Evolutionary conservation across 2,888 invertebrate genomes (phyloP), one percentile per base, ranked within the genome.

Genomic region (Pyralis farinalis): DNA sequence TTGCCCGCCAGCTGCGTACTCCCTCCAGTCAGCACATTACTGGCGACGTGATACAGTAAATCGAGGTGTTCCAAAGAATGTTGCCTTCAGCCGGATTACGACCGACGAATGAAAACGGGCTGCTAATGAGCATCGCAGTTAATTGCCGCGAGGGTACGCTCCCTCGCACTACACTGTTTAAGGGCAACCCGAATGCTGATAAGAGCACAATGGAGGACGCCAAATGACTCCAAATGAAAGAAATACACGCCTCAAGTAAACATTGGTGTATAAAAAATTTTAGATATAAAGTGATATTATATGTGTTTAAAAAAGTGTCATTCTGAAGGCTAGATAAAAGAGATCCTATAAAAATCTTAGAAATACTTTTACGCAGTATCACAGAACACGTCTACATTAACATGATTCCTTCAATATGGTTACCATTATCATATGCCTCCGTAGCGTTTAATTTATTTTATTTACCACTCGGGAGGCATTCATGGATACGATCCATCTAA

Each of bases 91-190:
- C 58, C 56, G 57, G 79, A 75, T 79, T 78, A 78, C 81, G 77
- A 63, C 55, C 62, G 46, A 63, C 67, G 83, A 79, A 84, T 82
- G 81, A 72, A 70, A 84, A 83, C 77, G 74, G 71, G 59, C 75
- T 77, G 78, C 72, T 84, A 84, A 84, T 84, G 84, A 85, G 80
- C 72, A 71, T 68, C 68, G 74, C 73, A 49, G 74, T 80, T 83
- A 82, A 84, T 82, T 81, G 78, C 72, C 56, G 63, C 54, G 54
- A 55, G 62, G 63, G 63, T 51, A 50, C 46, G 55, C 37, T 53
- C 60, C 56, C 57, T 51, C 58, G 43, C 60, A 63, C 67, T 63
- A 55, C 59, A 62, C 55, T 52, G 60, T 64, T 60, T 65, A 64
- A 60, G 59, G 56, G 53, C 51, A 55, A 52, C 55, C 63, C 61